Conservation (phyloP, 2,797 vertebrate species). For the Lepus oiostolus region DNA sequence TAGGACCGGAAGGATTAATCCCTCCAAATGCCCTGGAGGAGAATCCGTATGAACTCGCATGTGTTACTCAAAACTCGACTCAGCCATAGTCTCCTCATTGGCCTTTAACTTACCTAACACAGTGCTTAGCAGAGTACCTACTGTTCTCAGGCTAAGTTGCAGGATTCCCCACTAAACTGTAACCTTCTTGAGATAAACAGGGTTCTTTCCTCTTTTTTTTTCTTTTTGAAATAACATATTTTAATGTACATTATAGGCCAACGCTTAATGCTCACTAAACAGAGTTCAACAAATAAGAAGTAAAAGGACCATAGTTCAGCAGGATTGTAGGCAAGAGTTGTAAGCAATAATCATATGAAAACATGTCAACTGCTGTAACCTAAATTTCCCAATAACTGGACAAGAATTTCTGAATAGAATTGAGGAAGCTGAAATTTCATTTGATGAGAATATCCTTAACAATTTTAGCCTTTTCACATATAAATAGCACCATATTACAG, state of each 20-base stretch:
- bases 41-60: neutral
- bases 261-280: too few species aligned
- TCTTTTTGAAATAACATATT: neutral
- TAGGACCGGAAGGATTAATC: neutral
- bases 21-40: neutral
- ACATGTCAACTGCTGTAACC: neutral
- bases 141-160: neutral
- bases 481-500: neutral
- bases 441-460: slow-evolving; percentile 6
- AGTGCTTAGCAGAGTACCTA: neutral
- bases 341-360: too few species aligned
- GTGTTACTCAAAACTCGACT: neutral
- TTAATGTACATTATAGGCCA: too few species aligned
- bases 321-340: too few species aligned
- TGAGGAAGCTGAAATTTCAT: neutral
- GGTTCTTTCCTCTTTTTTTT: neutral
- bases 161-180: neutral
- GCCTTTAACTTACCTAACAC: neutral
- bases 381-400: neutral
- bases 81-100: neutral
- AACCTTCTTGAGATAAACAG: neutral
- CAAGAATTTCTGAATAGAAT: neutral
- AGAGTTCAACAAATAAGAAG: too few species aligned
- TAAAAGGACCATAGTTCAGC: too few species aligned
- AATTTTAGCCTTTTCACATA: neutral